These are phyloP conservation scores for Streblospio benedicti DNA, from an alignment of 1,140 invertebrate genomes.

Conservation along the genomic window DNA sequence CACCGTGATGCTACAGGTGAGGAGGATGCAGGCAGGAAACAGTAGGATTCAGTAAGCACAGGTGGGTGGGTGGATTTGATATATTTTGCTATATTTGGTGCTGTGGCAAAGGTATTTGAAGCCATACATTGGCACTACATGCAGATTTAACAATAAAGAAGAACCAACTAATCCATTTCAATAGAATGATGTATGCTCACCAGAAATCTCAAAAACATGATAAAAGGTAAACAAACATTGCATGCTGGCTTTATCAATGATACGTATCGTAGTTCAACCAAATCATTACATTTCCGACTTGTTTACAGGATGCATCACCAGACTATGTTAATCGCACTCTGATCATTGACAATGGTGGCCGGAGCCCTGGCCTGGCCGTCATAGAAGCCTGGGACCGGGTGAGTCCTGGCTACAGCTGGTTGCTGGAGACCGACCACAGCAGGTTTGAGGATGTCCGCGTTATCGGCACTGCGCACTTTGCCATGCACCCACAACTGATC, in stretches of 20 bases:
- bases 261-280: neutral
- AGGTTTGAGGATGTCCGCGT: slow-evolving; percentile 23
- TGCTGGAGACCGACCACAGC: slow-evolving; percentile 16
- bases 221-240: neutral
- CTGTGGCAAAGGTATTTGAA: neutral
- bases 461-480: slow-evolving; percentile 24
- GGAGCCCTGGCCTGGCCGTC: no score
- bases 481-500: slow-evolving; percentile 22
- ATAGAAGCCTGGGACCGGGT: neutral
- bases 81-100: neutral
- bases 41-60: neutral
- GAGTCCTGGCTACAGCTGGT: slow-evolving; percentile 25
- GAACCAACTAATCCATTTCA: neutral
- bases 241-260: neutral
- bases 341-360: slow-evolving; percentile 28
- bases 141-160: neutral
- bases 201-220: neutral
- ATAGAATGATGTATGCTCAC: neutral
- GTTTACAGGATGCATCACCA: slow-evolving; percentile 16
- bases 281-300: slow-evolving; percentile 17
- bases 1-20: slow-evolving; percentile 27
- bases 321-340: slow-evolving; percentile 26
- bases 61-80: neutral
- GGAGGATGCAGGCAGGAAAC: neutral
- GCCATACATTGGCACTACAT: neutral